Evolutionary conservation across 2,113 vertebrate species (phyloP).

Genomic region (Eurystomus gularis): DNA sequence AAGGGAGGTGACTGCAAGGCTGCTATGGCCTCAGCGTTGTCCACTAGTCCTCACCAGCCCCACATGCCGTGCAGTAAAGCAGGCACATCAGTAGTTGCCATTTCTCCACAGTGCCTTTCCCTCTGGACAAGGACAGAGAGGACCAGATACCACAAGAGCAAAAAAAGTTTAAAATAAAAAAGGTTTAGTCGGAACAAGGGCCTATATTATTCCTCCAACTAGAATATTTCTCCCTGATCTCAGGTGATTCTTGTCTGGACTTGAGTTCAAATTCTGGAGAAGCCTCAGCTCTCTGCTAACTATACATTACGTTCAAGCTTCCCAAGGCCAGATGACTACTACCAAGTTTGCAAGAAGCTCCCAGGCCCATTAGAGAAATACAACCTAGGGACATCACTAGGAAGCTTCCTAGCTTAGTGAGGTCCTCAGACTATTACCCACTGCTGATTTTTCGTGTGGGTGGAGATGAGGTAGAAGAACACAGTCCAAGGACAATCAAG

Average conservation of each 20-base stretch:
- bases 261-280: not conserved
- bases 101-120: not conserved
- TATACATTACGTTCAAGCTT: not conserved
- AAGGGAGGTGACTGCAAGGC: not conserved
- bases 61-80: not conserved
- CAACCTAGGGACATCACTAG: too few species aligned
- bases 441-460: too few species aligned
- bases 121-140: not conserved
- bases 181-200: not conserved
- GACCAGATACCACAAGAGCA: rapidly evolving
- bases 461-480: too few species aligned
- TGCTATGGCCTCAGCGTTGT: not conserved
- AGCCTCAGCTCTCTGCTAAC: not conserved
- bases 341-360: not conserved
- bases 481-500: too few species aligned
- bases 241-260: not conserved
- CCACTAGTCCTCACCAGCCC: not conserved
- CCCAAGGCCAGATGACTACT: not conserved
- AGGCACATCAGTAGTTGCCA: rapidly evolving
- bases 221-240: not conserved
- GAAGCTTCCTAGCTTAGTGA: too few species aligned
- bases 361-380: not conserved
- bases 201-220: not conserved
- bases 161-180: too few species aligned
- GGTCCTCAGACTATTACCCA: too few species aligned